Evolutionary conservation across 2,113 vertebrate species (phyloP).

Genomic region (Lagenorhynchus albirostris): DNA sequence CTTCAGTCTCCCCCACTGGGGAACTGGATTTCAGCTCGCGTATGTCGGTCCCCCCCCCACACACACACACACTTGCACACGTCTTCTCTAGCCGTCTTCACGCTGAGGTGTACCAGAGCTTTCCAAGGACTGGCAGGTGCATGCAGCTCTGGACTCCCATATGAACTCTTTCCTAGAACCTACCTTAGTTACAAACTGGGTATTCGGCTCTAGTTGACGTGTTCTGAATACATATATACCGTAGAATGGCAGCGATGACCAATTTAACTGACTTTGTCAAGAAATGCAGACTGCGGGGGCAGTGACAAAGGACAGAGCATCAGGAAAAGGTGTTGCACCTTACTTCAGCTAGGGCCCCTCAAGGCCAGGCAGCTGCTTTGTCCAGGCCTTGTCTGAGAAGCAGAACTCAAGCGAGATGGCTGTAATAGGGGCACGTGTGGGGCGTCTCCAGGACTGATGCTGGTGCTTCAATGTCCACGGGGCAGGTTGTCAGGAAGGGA

Average conservation of each 20-base stretch:
- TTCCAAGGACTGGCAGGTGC: neutral
- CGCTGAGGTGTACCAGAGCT: neutral
- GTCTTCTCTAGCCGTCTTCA: neutral
- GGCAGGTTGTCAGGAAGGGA: neutral
- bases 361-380: neutral
- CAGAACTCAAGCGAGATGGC: neutral
- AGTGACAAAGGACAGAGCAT: neutral
- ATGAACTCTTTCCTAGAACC: neutral
- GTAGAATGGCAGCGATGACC: neutral
- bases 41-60: neutral
- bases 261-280: neutral
- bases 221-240: neutral
- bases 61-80: fast-evolving
- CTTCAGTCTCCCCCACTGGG: neutral
- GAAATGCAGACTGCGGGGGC: neutral
- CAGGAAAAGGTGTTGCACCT: neutral
- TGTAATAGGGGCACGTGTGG: neutral
- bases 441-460: neutral
- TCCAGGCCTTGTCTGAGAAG: neutral
- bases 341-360: fast-evolving
- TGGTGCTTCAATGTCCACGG: fast-evolving
- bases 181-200: neutral
- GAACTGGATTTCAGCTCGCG: neutral
- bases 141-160: neutral
- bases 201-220: neutral